Base-by-base conservation (phyloP, 1,140 invertebrate genomes). In the Microvelia longipes region DNA sequence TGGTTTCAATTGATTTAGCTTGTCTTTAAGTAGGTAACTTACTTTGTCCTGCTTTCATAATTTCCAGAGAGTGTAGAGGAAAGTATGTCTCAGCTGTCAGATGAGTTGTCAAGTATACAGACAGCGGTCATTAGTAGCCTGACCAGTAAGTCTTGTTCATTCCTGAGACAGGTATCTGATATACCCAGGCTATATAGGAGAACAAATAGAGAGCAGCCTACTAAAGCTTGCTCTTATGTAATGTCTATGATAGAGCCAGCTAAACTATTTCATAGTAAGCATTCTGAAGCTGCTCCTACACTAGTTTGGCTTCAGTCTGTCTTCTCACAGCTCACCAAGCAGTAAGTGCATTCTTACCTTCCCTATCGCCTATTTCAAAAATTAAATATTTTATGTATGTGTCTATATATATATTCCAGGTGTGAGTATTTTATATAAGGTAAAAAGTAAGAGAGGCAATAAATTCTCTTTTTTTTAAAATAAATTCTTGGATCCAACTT, bases 151-250 rank as follows among this genome's bases (percentile, higher is more conserved):
- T 85, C 83, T 77, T 78, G 82, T 69, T 75, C 79, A 29, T 82
- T 85, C 70, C 81, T 89, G 70, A 86, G 87, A 76, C 86, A 88
- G 83, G 92, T 96, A 1, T 90, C 86, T 73, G 93, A 97, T 77
- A 92, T 97, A 82, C 95, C 95, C 29, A 83, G 94, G 73, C 80
- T 96, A 30, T 98, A 94, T 79, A 83, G 94, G 75, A 87, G 94
- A 77, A 98, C 95, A 0, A 98, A 97, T 80, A 84, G 92, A 74
- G 92, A 92, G 74, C 83, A 87, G 63, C 92, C 92, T 0, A 87
- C 86, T 1, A 88, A 89, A 75, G 85, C 88, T 65, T 92, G 91
- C 70, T 77, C 82, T 28, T 96, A 95, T 78, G 86, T 95, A 50
- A 84, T 86, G 29, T 82, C 85, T 72, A 83, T 90, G 74, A 75